Conservation (phyloP, 2,797 vertebrate genomes). For the Neosilurus hyrtlii region DNA sequence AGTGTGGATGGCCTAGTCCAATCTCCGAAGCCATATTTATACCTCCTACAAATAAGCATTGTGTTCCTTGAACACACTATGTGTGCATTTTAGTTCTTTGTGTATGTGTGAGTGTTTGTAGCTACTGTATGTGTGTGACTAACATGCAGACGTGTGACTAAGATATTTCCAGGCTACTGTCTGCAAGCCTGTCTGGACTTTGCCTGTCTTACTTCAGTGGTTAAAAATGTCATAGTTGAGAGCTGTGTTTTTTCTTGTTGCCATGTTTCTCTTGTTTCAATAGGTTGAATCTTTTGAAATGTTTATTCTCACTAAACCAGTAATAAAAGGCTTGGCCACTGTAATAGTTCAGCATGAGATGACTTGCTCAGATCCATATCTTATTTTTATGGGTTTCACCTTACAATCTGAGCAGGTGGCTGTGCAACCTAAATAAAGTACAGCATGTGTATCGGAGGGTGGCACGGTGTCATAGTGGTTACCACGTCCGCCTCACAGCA, state of each 20-base stretch:
- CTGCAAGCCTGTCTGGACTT: slow-evolving; percentile 49
- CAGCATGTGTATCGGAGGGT: no score
- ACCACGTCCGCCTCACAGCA: no score
- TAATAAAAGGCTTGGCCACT: slow-evolving; percentile 42
- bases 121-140: slow-evolving; percentile 20
- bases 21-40: slow-evolving; percentile 14
- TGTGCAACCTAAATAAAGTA: neutral
- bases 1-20: slow-evolving; percentile 1
- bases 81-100: neutral
- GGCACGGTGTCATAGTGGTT: no score
- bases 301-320: slow-evolving; percentile 39
- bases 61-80: neutral
- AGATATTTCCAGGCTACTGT: slow-evolving; percentile 45
- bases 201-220: slow-evolving; percentile 43
- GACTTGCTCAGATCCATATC: slow-evolving; percentile 44
- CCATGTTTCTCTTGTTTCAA: slow-evolving; percentile 10
- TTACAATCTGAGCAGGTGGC: neutral
- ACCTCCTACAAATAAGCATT: neutral
- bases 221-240: slow-evolving; percentile 43
- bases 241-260: slow-evolving; percentile 22
- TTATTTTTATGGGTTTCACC: slow-evolving; percentile 33
- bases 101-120: neutral
- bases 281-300: slow-evolving; percentile 39
- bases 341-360: slow-evolving; percentile 36
- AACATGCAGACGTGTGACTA: slow-evolving; percentile 42